Percentiles rank a stretch among this genome's conserved stretches.
Evolutionary conservation across 2,797 vertebrate genomes (phyloP).

Genomic region (Acanthurus tractus): DNA sequence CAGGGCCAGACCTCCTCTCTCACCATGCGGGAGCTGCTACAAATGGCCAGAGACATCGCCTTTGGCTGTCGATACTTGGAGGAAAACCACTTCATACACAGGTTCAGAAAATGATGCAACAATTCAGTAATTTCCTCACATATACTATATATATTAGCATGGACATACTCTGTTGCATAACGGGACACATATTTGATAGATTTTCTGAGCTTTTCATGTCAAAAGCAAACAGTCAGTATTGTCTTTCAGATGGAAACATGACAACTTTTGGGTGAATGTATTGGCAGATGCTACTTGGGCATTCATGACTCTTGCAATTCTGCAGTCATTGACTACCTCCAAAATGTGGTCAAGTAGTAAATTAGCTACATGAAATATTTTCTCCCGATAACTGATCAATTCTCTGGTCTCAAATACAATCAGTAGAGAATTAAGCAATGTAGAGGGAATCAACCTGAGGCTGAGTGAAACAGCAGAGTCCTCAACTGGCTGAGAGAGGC

Average conservation of each 20-base stretch:
- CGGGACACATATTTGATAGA: background rate
- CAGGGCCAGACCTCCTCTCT: slow-evolving; percentile 90
- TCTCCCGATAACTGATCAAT: no score
- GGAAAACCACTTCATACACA: slow-evolving; percentile 93
- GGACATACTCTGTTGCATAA: background rate
- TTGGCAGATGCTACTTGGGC: no score
- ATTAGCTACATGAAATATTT: no score
- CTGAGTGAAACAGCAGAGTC: no score
- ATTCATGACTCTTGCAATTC: no score
- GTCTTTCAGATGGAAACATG: background rate
- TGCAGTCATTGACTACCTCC: no score
- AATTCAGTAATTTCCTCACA: background rate
- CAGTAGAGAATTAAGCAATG: no score
- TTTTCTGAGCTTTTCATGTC: background rate
- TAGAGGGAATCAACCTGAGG: no score
- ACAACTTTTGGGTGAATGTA: no score
- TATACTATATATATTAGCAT: background rate
- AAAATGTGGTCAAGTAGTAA: no score
- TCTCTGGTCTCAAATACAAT: no score
- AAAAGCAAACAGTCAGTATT: background rate
- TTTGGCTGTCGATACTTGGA: slow-evolving; percentile 93
- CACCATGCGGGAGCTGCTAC: slow-evolving; percentile 91
- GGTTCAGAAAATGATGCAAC: slow-evolving; percentile 49
- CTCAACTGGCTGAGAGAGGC: no score
- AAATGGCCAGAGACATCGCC: slow-evolving; percentile 93